Evolutionary conservation across 2,888 invertebrate genomes (phyloP).

Genomic region (Rhagium mordax): DNA sequence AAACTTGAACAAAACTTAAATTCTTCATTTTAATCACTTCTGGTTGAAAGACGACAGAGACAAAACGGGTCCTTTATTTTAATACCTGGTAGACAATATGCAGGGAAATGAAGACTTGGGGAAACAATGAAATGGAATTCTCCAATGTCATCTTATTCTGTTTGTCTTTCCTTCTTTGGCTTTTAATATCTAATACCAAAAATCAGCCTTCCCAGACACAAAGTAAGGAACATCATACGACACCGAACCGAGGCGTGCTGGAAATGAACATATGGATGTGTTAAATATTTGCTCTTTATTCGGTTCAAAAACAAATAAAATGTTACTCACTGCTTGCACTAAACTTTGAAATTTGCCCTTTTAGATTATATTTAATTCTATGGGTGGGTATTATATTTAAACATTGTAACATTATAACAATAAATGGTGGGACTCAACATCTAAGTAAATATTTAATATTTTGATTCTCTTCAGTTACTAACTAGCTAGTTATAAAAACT

Average conservation of each 20-base stretch:
- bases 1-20: constrained; percentile 47
- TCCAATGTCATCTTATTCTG: constrained; percentile 53
- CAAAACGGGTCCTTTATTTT: constrained; percentile 42
- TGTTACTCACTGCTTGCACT: not conserved
- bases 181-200: constrained; percentile 53
- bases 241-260: not conserved
- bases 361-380: too few species aligned
- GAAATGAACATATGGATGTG: not conserved
- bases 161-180: constrained; percentile 53
- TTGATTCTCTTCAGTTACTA: too few species aligned
- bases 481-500: too few species aligned
- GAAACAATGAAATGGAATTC: constrained; percentile 53
- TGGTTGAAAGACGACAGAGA: constrained; percentile 43
- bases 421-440: too few species aligned
- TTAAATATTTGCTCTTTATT: not conserved
- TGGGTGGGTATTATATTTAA: too few species aligned
- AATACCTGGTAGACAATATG: constrained; percentile 53
- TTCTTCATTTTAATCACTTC: constrained; percentile 51
- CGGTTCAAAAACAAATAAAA: not conserved
- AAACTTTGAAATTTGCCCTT: not conserved
- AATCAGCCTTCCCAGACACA: constrained; percentile 31
- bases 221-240: constrained; percentile 6
- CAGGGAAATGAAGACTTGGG: constrained; percentile 52
- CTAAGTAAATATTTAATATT: too few species aligned
- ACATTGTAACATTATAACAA: too few species aligned